phyloP scores from a whole-genome alignment of 2,888 invertebrate species.

The Rhagonycha fulva region DNA sequence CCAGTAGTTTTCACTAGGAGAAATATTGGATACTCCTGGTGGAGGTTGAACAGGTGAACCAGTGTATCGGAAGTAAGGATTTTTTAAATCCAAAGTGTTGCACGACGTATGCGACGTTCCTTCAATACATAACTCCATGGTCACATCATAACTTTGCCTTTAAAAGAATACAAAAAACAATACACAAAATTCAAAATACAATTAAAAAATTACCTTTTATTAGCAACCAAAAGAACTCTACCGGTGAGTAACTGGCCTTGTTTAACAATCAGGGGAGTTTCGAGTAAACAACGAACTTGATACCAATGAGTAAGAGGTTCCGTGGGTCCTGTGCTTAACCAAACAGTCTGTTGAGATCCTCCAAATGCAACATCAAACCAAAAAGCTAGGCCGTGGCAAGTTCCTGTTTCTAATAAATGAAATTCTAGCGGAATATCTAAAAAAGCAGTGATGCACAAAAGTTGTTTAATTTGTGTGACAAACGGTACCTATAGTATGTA shows the following conservation, averaged over 20 bases:
- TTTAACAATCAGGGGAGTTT: slow-evolving; percentile 92
- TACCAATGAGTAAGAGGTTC: slow-evolving; percentile 99
- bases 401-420: slow-evolving; percentile 88
- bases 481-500: slow-evolving; percentile 78
- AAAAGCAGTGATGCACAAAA: background rate
- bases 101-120: slow-evolving; percentile 84
- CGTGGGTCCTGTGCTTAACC: slow-evolving; percentile 97
- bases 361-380: slow-evolving; percentile 99
- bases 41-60: slow-evolving; percentile 92
- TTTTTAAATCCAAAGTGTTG: slow-evolving; percentile 95
- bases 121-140: slow-evolving; percentile 90
- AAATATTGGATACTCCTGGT: slow-evolving; percentile 86
- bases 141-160: slow-evolving; percentile 97
- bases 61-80: slow-evolving; percentile 97
- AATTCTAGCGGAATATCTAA: slow-evolving; percentile 91
- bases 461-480: background rate
- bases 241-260: slow-evolving; percentile 91
- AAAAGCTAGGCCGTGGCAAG: slow-evolving; percentile 96
- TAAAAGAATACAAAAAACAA: slow-evolving; percentile 29
- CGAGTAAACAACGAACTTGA: slow-evolving; percentile 93
- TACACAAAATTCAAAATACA: background rate
- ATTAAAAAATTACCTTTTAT: slow-evolving; percentile 70
- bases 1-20: slow-evolving; percentile 95
- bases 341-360: slow-evolving; percentile 86
- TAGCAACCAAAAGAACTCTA: slow-evolving; percentile 84